Evolutionary conservation across 2,797 vertebrate species (phyloP), one percentile per base, ranked within the genome.

Genomic region (Myotis findleyi): DNA sequence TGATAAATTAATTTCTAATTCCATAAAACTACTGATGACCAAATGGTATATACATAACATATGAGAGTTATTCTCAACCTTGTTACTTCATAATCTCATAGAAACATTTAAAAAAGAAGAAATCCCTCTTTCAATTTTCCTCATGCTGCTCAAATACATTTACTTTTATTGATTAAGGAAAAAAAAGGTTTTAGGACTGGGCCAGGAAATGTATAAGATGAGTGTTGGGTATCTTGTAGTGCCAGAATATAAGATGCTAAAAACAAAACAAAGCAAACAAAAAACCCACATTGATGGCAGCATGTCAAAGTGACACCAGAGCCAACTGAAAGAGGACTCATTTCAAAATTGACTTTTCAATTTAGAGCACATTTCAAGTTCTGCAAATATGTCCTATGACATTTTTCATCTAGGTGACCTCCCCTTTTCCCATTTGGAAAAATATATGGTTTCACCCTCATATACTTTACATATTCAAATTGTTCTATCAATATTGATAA

Each of bases 291-390:
- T 23, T 64, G 17, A 25, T 9, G 27, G 12, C 53, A 7, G 9
- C 69, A 80, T 51, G 8, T 87, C 83, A 72, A 41, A 62, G 64
- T 80, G 20, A 72, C 7, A 51, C 27, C 21, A 36, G 14, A 92
- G 73, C n/a, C 41, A 72, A 49, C 44, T 59, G 64, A n/a, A 79
- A 77, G 17, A 4, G 5, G 38, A 96, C 13, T 84, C 1, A 72
- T 62, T 88, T 82, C 11, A 95, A 88, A 62, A 81, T 68, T 79
- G 16, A 11, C 1, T 79, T 93, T 96, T 93, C 27, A 18, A 80
- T 59, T 83, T 87, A 76, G 0, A 55, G 13, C 21, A 27, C 14
- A 71, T 69, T 44, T 4, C 13, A 93, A 69, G 11, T 93, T 69
- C 66, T 75, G 1, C 4, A 72, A 89, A 62, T 80, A 71, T n/a